Base-by-base conservation (phyloP, 2,113 vertebrate genomes). In the Leucoraja erinaceus region DNA sequence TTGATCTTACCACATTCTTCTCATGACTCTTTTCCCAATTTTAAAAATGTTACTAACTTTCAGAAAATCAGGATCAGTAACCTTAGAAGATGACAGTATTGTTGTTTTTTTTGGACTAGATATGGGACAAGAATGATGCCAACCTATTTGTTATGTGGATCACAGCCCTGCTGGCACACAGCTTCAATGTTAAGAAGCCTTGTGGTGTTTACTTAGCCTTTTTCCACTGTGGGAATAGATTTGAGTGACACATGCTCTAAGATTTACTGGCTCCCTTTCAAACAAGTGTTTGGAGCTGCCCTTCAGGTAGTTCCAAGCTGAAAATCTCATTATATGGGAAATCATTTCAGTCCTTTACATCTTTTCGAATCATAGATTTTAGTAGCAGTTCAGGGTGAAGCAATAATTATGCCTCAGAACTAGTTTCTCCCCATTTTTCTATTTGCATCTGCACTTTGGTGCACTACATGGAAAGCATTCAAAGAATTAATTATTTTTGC, bases 391-490 rank as follows among this genome's bases (percentile, higher is more conserved):
- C 59, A 7, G n/a, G 83, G 83, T 14, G 5, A n/a, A 16, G 54
- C 12, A n/a, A 31, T 63, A 88, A 81, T 59, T 59, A 63, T 31
- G 59, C 59, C 5, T 22, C 83, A 88, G 83, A 86, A 86, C 28
- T 12, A 18, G 83, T 63, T 63, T 63, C 56, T n/a, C 83, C n/a
- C 47, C 54, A 14, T 88, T 31, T 63, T 61, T 66, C 83, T 63
- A 63, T n/a, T n/a, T 25, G 61, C 11, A 31, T 59, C 5, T 63
- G 83, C 61, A 63, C 28, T 63, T 88, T 66, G 28, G 81, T 31
- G 31, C 83, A 88, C n/a, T 88, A 88, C n/a, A 20, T 88, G n/a
- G 81, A 38, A 86, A n/a, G 59, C 16, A 33, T 88, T n/a, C 28
- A 63, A n/a, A 88, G 1, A 66, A 66, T 88, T 63, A 88, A 66